A percentile compares a stretch with the other conserved stretches of the same genome.
Evolutionary conservation across 2,888 invertebrate genomes (phyloP).

Genomic region (Phortica okadai): DNA sequence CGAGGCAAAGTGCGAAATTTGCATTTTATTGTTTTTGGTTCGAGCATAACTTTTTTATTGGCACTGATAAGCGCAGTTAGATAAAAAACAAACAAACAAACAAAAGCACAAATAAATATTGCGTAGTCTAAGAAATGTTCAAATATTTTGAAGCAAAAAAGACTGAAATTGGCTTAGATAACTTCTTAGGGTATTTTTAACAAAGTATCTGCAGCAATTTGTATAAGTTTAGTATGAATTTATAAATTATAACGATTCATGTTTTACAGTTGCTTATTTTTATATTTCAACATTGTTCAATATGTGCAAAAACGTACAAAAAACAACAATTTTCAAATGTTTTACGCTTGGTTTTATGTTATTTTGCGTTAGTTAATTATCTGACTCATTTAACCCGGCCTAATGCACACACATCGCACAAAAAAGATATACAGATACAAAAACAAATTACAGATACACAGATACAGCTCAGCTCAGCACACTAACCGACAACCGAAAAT

Average conservation of each 20-base stretch:
- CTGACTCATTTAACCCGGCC: slow-evolving; percentile 18
- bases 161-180: no score
- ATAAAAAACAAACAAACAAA: not conserved
- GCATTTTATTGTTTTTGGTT: not conserved
- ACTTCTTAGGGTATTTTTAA: no score
- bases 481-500: slow-evolving; percentile 8
- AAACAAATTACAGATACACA: not conserved
- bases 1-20: not conserved
- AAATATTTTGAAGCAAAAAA: no score
- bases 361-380: slow-evolving; percentile 6
- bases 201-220: no score
- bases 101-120: not conserved
- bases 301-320: not conserved
- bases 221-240: no score
- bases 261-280: no score
- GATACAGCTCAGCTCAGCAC: not conserved
- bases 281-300: not conserved
- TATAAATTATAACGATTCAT: no score
- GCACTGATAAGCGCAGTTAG: not conserved
- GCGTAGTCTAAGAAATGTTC: not conserved
- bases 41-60: not conserved
- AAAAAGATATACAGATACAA: not conserved
- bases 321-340: not conserved
- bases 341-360: not conserved
- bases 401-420: not conserved